phyloP scores from a whole-genome alignment of 2,113 vertebrate species.

The Condylura cristata region DNA sequence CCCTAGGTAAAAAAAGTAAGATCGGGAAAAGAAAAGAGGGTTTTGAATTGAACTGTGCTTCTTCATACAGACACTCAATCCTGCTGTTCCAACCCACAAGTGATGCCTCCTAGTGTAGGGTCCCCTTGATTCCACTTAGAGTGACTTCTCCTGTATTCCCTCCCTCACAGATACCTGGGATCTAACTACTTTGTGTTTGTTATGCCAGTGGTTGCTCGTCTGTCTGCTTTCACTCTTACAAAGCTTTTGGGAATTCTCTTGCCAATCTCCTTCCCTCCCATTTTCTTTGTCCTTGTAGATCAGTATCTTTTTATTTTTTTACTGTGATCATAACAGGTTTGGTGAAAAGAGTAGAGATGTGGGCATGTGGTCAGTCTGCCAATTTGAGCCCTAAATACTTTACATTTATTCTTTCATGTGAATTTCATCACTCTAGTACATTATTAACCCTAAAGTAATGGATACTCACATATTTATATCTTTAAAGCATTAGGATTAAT shows the following conservation, averaged over 20 bases:
- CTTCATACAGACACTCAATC: not conserved
- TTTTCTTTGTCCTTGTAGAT: not conserved
- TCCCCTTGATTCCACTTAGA: not conserved
- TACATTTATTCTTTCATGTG: not conserved
- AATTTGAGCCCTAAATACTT: not conserved
- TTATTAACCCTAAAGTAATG: not conserved
- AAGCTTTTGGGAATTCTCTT: not conserved
- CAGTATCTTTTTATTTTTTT: not conserved
- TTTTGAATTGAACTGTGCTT: not conserved
- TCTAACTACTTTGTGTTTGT: not conserved
- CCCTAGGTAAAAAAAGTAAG: not conserved
- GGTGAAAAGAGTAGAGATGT: not conserved
- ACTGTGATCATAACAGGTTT: not conserved
- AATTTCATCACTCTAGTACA: not conserved
- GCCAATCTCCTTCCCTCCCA: not conserved
- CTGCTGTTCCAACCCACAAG: not conserved
- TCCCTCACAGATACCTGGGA: not conserved
- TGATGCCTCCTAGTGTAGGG: rapidly evolving
- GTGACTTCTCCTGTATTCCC: not conserved
- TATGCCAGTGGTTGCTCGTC: not conserved
- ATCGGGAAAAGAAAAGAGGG: not conserved
- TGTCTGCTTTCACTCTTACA: not conserved
- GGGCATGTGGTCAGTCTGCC: not conserved
- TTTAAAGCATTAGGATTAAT: conserved; percentile 37
- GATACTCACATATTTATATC: not conserved